Conservation (phyloP, 2,113 vertebrate genomes). For the Azemiops feae region DNA sequence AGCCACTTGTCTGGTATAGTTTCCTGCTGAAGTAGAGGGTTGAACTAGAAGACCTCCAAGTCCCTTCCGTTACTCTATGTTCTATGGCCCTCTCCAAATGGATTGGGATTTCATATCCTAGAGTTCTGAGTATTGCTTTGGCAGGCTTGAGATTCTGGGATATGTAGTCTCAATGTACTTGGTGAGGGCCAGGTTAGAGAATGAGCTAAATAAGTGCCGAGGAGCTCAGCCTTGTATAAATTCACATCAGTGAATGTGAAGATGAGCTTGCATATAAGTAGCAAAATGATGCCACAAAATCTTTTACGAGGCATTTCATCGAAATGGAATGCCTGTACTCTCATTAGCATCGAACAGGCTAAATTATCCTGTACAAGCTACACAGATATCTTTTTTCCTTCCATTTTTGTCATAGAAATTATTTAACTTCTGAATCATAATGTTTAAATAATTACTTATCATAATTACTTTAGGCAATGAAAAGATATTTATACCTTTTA, state of each 20-base stretch:
- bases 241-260: slow-evolving; percentile 16
- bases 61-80: not conserved
- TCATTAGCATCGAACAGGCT: slow-evolving; percentile 28
- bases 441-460: slow-evolving; percentile 83
- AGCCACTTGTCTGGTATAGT: not conserved
- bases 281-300: slow-evolving; percentile 9
- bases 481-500: slow-evolving; percentile 80
- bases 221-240: not conserved
- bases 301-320: slow-evolving; percentile 32
- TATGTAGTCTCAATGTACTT: not conserved
- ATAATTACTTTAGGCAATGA: slow-evolving; percentile 81
- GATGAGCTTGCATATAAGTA: not conserved
- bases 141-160: not conserved
- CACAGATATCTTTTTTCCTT: slow-evolving; percentile 58
- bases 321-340: slow-evolving; percentile 54
- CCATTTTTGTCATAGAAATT: slow-evolving; percentile 68
- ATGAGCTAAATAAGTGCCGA: not conserved
- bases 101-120: not conserved
- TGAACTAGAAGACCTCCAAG: not conserved
- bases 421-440: slow-evolving; percentile 79
- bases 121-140: not conserved
- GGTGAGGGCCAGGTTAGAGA: not conserved
- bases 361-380: slow-evolving; percentile 54
- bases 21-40: not conserved
- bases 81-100: not conserved